Evolutionary conservation across 1,140 invertebrate genomes (phyloP).

Genomic region (Bombus turneri): DNA sequence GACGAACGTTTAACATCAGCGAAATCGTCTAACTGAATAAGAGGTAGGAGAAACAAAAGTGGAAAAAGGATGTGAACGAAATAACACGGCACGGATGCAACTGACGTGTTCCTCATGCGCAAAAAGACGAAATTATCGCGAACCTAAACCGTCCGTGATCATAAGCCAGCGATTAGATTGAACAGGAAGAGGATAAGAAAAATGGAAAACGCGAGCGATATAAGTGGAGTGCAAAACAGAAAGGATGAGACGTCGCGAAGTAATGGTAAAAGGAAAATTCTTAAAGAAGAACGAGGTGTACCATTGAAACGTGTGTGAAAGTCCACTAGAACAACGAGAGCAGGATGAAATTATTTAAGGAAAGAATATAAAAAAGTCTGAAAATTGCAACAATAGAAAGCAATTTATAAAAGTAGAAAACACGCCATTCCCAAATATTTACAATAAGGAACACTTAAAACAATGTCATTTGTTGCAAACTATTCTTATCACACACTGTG

Average conservation of each 20-base stretch:
- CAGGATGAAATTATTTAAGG: no score
- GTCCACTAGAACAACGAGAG: no score
- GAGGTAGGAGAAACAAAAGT: conserved; percentile 25
- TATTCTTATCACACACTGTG: no score
- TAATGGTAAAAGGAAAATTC: not conserved
- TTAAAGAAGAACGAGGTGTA: not conserved
- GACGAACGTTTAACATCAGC: not conserved
- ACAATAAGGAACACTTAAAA: no score
- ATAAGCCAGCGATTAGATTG: conserved; percentile 15
- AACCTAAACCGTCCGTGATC: not conserved
- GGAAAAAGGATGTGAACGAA: conserved; percentile 6
- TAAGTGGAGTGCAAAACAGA: conserved; percentile 1
- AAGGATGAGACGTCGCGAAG: no score
- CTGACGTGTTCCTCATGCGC: not conserved
- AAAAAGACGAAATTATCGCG: not conserved
- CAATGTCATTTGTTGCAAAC: no score
- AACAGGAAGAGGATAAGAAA: not conserved
- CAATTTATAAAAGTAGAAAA: not conserved
- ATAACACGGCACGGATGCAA: not conserved
- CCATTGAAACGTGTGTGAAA: not conserved
- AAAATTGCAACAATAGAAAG: not conserved
- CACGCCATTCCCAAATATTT: no score
- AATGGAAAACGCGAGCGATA: not conserved
- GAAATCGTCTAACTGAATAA: conserved; percentile 21
- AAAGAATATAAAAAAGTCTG: no score